Percentiles rank a stretch among this genome's conserved stretches.
Conservation (phyloP, 2,888 invertebrate species). For the Sinodicranocentrus sp. region DNA sequence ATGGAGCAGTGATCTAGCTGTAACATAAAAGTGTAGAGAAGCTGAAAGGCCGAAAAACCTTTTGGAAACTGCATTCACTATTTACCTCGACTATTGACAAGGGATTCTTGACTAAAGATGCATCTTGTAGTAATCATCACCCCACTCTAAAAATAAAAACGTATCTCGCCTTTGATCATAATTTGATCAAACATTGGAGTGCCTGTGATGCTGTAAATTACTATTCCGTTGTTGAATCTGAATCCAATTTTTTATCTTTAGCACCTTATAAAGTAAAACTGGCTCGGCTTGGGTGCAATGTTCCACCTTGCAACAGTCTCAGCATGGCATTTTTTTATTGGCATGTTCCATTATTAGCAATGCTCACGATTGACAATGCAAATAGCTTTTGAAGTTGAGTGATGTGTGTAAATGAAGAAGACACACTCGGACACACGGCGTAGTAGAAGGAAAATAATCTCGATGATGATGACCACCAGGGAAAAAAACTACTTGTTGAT, state of each 20-base stretch:
- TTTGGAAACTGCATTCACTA: slow-evolving; percentile 7
- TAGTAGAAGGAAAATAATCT: slow-evolving; percentile 11
- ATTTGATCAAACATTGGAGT: slow-evolving; percentile 53
- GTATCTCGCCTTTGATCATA: no score
- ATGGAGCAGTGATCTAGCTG: no score
- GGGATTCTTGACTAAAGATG: not conserved
- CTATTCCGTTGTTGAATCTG: not conserved
- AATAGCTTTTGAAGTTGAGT: slow-evolving; percentile 16
- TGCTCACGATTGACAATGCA: slow-evolving; percentile 41
- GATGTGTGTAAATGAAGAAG: not conserved
- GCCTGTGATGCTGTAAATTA: not conserved
- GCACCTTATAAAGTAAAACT: not conserved
- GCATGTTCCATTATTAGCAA: not conserved
- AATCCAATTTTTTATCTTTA: not conserved
- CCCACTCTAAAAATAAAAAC: no score
- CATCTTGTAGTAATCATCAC: not conserved
- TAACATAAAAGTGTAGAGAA: no score
- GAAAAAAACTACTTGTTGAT: not conserved
- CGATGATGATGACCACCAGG: not conserved
- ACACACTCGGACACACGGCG: slow-evolving; percentile 6
- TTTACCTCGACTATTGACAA: not conserved
- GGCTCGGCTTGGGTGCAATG: slow-evolving; percentile 32
- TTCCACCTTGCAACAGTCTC: slow-evolving; percentile 20
- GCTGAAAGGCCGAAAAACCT: slow-evolving; percentile 35
- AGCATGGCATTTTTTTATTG: not conserved